Evolutionary conservation across 2,888 invertebrate genomes (phyloP).

Genomic region (Drosophila kambysellisi): DNA sequence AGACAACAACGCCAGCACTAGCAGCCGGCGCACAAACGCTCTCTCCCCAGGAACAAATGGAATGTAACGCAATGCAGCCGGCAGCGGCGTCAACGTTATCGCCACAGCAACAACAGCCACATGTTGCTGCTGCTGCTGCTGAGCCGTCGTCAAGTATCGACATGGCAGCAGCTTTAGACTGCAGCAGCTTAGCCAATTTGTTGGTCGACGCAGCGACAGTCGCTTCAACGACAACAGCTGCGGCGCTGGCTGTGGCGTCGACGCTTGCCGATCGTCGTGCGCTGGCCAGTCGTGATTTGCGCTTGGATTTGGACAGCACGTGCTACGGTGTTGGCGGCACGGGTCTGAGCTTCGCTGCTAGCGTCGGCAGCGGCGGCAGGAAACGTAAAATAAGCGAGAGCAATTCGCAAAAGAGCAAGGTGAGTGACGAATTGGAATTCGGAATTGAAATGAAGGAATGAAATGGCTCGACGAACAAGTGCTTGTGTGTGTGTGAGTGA

Average conservation of each 20-base stretch:
- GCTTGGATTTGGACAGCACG: conserved; percentile 83
- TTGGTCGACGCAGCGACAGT: conserved; percentile 31
- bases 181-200: conserved; percentile 34
- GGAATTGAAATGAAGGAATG: conserved; percentile 42
- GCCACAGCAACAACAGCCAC: conserved; percentile 43
- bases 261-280: conserved; percentile 79
- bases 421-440: conserved; percentile 59
- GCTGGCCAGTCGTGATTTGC: conserved; percentile 82
- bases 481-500: neutral
- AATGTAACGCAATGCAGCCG: conserved; percentile 44
- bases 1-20: conserved; percentile 54
- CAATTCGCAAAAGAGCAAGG: conserved; percentile 84
- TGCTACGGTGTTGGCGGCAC: conserved; percentile 77
- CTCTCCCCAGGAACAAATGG: conserved; percentile 59
- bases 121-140: conserved; percentile 48
- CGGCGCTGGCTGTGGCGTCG: conserved; percentile 70
- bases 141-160: conserved; percentile 19
- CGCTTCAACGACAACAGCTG: conserved; percentile 37
- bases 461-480: conserved; percentile 11
- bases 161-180: conserved; percentile 16
- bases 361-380: conserved; percentile 70
- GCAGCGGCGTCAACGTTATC: conserved; percentile 40
- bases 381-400: conserved; percentile 85
- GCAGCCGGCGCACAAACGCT: conserved; percentile 51
- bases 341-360: conserved; percentile 67